A percentile compares a stretch with the other conserved stretches of the same genome.
phyloP scores from a whole-genome alignment of 2,113 vertebrate genomes.

The Hepsetus odoe region DNA sequence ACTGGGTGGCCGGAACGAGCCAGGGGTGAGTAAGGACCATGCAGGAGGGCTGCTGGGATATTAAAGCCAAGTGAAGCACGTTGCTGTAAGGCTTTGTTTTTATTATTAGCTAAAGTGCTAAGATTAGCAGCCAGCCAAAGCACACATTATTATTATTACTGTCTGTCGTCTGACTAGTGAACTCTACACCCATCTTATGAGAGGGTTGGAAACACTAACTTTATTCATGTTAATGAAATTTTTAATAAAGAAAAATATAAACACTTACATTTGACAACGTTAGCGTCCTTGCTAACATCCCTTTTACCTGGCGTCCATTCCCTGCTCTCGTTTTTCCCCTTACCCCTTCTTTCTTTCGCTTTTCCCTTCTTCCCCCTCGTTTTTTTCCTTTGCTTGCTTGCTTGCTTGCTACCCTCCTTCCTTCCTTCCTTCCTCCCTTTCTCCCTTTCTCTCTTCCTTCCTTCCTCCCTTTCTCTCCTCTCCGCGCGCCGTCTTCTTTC shows the following conservation, averaged over 20 bases:
- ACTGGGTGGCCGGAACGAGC: too few species aligned
- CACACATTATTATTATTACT: too few species aligned
- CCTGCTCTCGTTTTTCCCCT: not conserved
- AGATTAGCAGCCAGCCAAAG: not conserved
- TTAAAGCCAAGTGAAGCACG: too few species aligned
- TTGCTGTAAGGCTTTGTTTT: too few species aligned
- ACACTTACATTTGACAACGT: not conserved
- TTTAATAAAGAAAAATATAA: not conserved
- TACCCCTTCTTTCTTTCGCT: not conserved
- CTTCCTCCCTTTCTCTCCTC: not conserved
- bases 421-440: not conserved
- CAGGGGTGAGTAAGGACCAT: too few species aligned
- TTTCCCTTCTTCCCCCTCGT: not conserved
- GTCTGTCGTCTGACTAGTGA: too few species aligned
- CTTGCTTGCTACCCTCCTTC: not conserved
- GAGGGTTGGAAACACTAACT: too few species aligned
- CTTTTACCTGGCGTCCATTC: constrained; percentile 28
- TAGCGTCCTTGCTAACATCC: not conserved
- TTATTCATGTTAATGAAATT: not conserved
- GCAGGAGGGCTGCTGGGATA: too few species aligned
- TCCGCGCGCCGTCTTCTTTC: too few species aligned
- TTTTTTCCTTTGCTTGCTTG: not conserved
- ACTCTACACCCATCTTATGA: too few species aligned
- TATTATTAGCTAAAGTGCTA: not conserved
- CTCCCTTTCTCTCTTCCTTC: not conserved